Percentiles rank a stretch among this genome's conserved stretches.
Evolutionary conservation across 2,888 invertebrate genomes (phyloP).

Genomic region (Chrysotoxum bicinctum): DNA sequence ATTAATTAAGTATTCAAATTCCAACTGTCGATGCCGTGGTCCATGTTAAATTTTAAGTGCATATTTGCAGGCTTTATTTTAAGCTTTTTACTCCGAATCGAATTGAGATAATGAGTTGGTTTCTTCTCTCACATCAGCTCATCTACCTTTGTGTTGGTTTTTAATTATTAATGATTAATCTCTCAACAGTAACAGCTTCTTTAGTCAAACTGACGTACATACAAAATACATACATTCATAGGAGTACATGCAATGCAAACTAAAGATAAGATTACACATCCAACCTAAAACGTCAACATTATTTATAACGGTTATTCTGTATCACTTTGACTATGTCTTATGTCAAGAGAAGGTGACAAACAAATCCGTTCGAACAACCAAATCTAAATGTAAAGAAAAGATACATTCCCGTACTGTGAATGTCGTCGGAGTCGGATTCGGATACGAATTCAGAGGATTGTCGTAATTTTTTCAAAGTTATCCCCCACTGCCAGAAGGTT

Average conservation of each 20-base stretch:
- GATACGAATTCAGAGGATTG: constrained; percentile 2
- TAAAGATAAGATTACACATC: constrained; percentile 65
- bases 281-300: constrained; percentile 67
- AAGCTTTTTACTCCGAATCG: constrained; percentile 4
- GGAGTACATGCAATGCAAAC: constrained; percentile 67
- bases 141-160: not conserved
- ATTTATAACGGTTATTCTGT: constrained; percentile 69
- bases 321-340: constrained; percentile 68
- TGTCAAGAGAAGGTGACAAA: constrained; percentile 69
- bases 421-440: constrained; percentile 21
- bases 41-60: not conserved
- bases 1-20: too few relatives aligned
- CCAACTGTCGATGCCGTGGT: not conserved
- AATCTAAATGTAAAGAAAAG: constrained; percentile 63
- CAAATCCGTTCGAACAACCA: constrained; percentile 57
- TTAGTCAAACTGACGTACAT: not conserved
- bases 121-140: not conserved
- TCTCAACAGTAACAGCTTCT: not conserved
- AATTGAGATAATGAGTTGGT: not conserved
- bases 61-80: not conserved
- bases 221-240: constrained; percentile 20
- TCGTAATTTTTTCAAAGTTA: constrained; percentile 12
- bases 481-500: not conserved
- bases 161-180: not conserved
- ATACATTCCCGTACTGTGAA: constrained; percentile 32